These are phyloP conservation scores for Stegophylla sp. DNA, from an alignment of 2,888 invertebrate species.

Conservation along the genomic window DNA sequence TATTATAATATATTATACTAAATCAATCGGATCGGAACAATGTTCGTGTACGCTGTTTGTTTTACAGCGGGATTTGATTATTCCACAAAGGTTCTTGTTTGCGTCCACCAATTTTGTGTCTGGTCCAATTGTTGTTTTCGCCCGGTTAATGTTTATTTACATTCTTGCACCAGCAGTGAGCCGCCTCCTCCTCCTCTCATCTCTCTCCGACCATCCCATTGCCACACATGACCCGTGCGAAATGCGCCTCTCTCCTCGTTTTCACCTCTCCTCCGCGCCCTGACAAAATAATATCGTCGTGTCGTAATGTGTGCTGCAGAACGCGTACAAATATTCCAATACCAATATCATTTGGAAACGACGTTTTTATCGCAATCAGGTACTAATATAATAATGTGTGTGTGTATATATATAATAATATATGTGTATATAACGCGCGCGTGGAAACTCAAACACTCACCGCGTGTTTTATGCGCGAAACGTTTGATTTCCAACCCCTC, in stretches of 20 bases:
- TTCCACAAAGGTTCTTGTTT: slow-evolving; percentile 53
- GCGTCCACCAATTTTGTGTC: slow-evolving; percentile 43
- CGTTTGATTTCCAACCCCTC: slow-evolving; percentile 38
- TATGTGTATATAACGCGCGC: background rate
- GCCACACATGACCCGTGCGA: background rate
- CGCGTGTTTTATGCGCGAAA: background rate
- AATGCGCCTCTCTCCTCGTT: background rate
- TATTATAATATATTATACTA: slow-evolving; percentile 25
- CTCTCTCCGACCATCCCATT: background rate
- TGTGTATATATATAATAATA: background rate
- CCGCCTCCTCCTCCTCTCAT: background rate
- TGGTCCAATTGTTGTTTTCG: slow-evolving; percentile 50
- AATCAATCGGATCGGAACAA: slow-evolving; percentile 57
- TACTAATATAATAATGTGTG: slow-evolving; percentile 8
- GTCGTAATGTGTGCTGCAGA: background rate
- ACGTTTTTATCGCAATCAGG: slow-evolving; percentile 44
- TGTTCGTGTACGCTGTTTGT: slow-evolving; percentile 48
- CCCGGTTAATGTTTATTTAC: slow-evolving; percentile 55
- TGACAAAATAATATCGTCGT: background rate
- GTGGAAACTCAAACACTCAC: slow-evolving; percentile 14
- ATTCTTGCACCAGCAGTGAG: slow-evolving; percentile 34
- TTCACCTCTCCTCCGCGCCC: background rate
- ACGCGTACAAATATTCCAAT: background rate
- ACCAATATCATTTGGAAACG: background rate
- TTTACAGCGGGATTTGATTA: slow-evolving; percentile 47